A percentile compares a stretch with the other conserved stretches of the same genome.
Conservation (phyloP, 35 echinoderm and acorn worm genomes). For the Holothuria glaberrima region DNA sequence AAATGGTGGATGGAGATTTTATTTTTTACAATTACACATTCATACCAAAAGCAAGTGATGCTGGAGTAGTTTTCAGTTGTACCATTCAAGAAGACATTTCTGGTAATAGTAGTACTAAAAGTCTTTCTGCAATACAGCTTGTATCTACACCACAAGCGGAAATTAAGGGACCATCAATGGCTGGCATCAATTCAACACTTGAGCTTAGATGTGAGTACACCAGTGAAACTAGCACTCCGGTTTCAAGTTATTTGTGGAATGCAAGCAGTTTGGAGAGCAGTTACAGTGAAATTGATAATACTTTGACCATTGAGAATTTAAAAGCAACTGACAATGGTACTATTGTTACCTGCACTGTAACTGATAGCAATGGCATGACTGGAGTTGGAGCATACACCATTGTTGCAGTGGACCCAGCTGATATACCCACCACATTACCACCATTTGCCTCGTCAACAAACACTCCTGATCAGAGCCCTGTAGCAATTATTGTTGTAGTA, state of each 20-base stretch:
- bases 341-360: constrained; percentile 7
- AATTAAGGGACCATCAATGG: background rate
- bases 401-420: background rate
- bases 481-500: constrained; percentile 34
- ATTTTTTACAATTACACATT: constrained; percentile 47
- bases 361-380: constrained; percentile 7
- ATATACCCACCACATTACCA: constrained; percentile 2
- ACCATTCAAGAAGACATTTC: background rate
- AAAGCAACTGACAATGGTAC: background rate
- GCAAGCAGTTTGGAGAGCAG: background rate
- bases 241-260: background rate
- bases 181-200: background rate
- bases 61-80: background rate
- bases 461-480: background rate
- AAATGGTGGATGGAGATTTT: constrained; percentile 2
- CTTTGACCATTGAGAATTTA: background rate
- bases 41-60: constrained; percentile 6
- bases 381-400: constrained; percentile 1
- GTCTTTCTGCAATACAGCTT: background rate
- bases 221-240: background rate
- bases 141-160: constrained; percentile 3
- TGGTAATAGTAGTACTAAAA: background rate
- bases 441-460: background rate
- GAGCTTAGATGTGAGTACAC: background rate
- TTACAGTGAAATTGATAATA: background rate